Conservation (phyloP, 2,888 invertebrate genomes). For the Linnaemya tessellans region DNA sequence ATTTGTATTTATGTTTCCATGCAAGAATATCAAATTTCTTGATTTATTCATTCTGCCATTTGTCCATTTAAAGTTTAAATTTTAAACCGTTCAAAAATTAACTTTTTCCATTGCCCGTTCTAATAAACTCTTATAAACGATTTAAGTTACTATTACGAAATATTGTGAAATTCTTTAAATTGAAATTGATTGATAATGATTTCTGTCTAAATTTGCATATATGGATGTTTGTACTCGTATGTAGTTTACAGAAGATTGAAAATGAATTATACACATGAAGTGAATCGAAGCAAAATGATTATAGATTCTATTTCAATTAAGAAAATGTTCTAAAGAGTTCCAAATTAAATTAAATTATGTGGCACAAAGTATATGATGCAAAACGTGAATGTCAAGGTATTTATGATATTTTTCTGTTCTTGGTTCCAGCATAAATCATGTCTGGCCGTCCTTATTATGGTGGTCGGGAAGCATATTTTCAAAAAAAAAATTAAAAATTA, state of each 20-base stretch:
- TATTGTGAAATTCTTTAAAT: conserved; percentile 56
- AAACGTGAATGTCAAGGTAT: too few species aligned
- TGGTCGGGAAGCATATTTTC: too few species aligned
- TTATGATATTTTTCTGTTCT: too few species aligned
- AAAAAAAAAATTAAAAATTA: too few species aligned
- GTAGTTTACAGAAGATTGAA: neutral
- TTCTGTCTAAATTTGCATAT: conserved; percentile 22
- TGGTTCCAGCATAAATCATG: too few species aligned
- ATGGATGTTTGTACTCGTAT: too few species aligned
- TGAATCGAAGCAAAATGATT: neutral
- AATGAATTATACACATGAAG: neutral
- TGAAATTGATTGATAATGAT: conserved; percentile 44
- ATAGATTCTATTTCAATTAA: neutral
- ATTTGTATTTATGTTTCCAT: too few species aligned
- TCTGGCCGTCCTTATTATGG: too few species aligned
- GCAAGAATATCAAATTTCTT: too few species aligned
- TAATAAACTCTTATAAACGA: conserved; percentile 3
- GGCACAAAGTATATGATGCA: too few species aligned
- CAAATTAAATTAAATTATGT: neutral
- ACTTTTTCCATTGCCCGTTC: neutral
- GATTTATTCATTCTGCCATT: neutral
- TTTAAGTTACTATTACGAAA: neutral
- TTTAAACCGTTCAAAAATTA: neutral
- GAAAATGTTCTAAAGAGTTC: neutral
- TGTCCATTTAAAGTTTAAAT: neutral